Evolutionary conservation across 2,797 vertebrate genomes (phyloP).

Genomic region (Paguma larvata): DNA sequence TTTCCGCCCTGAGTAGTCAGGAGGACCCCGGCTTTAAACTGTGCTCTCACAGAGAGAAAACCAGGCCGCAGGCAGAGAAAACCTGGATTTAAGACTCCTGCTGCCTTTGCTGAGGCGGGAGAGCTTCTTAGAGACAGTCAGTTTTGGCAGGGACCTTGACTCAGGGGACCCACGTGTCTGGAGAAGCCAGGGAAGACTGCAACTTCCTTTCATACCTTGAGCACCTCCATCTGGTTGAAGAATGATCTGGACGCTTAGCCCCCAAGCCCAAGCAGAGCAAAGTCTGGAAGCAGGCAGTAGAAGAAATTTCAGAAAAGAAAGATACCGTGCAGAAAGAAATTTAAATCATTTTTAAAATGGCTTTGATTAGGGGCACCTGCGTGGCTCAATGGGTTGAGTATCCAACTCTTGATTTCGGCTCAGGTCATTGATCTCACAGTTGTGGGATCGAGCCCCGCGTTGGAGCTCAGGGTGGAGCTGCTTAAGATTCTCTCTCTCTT

Average conservation of each 20-base stretch:
- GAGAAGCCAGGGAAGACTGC: rapidly evolving
- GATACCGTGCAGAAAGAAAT: neutral
- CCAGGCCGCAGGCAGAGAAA: neutral
- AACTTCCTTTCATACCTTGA: neutral
- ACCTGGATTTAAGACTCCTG: neutral
- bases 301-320: neutral
- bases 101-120: neutral
- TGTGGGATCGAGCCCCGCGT: too few species aligned
- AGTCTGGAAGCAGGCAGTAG: neutral
- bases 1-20: conserved; percentile 53
- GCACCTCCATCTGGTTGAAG: neutral
- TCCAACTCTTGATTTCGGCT: too few species aligned
- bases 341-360: neutral
- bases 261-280: neutral
- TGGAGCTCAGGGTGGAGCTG: too few species aligned
- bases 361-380: neutral
- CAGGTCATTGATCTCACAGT: too few species aligned
- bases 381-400: too few species aligned
- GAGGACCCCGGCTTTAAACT: conserved; percentile 56
- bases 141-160: neutral
- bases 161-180: neutral
- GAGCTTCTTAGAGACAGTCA: neutral
- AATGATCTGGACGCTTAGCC: neutral
- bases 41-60: conserved; percentile 58
- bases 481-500: too few species aligned